Evolutionary conservation across 2,113 vertebrate species (phyloP).

Genomic region (Grammomys surdaster): DNA sequence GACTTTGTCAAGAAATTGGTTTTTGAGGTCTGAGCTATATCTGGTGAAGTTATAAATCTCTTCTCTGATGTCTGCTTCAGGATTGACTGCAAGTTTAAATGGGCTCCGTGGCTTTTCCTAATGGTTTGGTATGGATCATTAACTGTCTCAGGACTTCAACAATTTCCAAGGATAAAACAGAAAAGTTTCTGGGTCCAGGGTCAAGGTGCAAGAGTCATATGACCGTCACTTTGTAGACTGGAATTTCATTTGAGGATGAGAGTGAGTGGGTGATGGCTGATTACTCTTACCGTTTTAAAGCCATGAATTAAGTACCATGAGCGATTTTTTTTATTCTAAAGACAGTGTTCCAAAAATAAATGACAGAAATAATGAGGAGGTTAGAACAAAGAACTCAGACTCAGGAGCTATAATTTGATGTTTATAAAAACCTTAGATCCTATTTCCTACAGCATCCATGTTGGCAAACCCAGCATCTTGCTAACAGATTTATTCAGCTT

Average conservation of each 20-base stretch:
- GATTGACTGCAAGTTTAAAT: conserved; percentile 44
- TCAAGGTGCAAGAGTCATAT: neutral
- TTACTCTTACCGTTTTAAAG: conserved; percentile 38
- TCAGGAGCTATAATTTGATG: conserved; percentile 30
- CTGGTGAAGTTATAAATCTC: conserved; percentile 57
- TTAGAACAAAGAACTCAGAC: conserved; percentile 25
- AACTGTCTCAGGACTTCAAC: neutral
- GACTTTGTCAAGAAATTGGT: conserved; percentile 47
- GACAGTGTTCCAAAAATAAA: conserved; percentile 53
- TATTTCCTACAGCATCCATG: conserved; percentile 20
- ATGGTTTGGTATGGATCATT: conserved; percentile 18
- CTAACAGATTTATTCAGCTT: conserved; percentile 34
- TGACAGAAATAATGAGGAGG: conserved; percentile 8
- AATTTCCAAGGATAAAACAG: conserved; percentile 20
- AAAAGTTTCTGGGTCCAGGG: neutral
- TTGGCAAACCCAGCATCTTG: conserved; percentile 38
- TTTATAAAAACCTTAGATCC: conserved; percentile 58
- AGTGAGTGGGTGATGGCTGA: neutral
- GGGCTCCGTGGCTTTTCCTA: conserved; percentile 3
- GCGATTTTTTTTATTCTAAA: neutral
- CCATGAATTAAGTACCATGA: conserved; percentile 21
- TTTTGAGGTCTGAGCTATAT: conserved; percentile 34
- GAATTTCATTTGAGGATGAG: conserved; percentile 16
- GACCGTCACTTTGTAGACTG: neutral
- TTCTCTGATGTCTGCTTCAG: conserved; percentile 38